These are phyloP conservation scores for Sarcophilus harrisii DNA, from an alignment of 2,797 vertebrate genomes.

Conservation along the genomic window DNA sequence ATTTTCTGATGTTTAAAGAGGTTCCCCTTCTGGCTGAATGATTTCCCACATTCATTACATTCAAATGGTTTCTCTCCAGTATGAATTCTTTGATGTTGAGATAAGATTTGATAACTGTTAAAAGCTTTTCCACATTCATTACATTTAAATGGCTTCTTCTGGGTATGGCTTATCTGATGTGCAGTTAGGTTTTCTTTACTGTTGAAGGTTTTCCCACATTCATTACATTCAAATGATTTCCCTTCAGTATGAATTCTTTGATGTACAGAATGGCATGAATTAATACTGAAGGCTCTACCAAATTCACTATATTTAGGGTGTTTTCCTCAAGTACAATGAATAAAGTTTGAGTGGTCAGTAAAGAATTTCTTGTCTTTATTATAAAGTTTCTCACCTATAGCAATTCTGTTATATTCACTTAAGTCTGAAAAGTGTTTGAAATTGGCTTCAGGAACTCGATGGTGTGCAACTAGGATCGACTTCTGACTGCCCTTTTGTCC, in stretches of 20 bases:
- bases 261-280: background rate
- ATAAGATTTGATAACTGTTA: background rate
- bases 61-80: constrained; percentile 16
- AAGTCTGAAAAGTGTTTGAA: background rate
- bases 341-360: background rate
- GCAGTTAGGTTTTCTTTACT: background rate
- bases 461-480: background rate
- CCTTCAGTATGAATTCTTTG: background rate
- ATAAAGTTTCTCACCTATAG: background rate
- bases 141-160: background rate
- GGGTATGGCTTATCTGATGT: background rate
- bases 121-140: background rate
- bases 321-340: background rate
- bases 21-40: background rate
- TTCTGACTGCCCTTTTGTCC: background rate
- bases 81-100: background rate
- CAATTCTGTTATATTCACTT: background rate
- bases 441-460: background rate
- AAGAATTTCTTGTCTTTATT: background rate
- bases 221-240: background rate
- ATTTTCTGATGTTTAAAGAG: background rate
- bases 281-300: background rate
- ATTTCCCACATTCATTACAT: constrained; percentile 59
- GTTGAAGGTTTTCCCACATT: background rate
- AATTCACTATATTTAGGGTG: background rate